Conservation (phyloP, 2,888 invertebrate species). For the Crepidodera aurea region DNA sequence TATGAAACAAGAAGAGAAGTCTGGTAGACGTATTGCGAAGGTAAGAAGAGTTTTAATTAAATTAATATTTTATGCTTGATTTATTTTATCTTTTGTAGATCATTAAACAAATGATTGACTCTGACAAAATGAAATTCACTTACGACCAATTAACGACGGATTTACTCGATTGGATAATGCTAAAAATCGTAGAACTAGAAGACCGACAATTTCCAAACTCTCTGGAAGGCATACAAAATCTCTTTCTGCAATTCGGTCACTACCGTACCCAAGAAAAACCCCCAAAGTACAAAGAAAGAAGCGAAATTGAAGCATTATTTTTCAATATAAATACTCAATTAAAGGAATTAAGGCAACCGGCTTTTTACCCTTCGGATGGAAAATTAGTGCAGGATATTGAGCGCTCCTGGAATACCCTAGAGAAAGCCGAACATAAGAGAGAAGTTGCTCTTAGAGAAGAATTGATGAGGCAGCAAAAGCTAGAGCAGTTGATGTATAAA, state of each 20-base stretch:
- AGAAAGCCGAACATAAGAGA: conserved; percentile 91
- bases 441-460: conserved; percentile 94
- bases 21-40: conserved; percentile 96
- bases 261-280: conserved; percentile 98
- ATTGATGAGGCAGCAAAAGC: conserved; percentile 86
- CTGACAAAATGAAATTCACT: conserved; percentile 88
- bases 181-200: conserved; percentile 83
- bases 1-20: conserved; percentile 99
- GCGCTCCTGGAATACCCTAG: conserved; percentile 90
- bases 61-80: background rate
- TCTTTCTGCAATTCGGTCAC: conserved; percentile 89
- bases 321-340: conserved; percentile 96
- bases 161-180: conserved; percentile 92
- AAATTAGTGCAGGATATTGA: conserved; percentile 95
- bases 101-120: conserved; percentile 94
- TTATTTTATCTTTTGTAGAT: conserved; percentile 70
- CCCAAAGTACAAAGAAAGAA: conserved; percentile 96
- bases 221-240: conserved; percentile 91
- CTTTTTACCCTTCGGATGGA: conserved; percentile 87
- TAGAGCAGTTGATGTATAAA: conserved; percentile 94
- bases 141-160: conserved; percentile 87
- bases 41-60: conserved; percentile 65
- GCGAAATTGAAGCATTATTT: conserved; percentile 95
- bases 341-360: conserved; percentile 91
- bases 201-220: conserved; percentile 92